A percentile compares a stretch with the other conserved stretches of the same genome.
phyloP scores from a whole-genome alignment of 37 sponge, comb jelly and placozoan genomes.

The Oscarella lobularis region DNA sequence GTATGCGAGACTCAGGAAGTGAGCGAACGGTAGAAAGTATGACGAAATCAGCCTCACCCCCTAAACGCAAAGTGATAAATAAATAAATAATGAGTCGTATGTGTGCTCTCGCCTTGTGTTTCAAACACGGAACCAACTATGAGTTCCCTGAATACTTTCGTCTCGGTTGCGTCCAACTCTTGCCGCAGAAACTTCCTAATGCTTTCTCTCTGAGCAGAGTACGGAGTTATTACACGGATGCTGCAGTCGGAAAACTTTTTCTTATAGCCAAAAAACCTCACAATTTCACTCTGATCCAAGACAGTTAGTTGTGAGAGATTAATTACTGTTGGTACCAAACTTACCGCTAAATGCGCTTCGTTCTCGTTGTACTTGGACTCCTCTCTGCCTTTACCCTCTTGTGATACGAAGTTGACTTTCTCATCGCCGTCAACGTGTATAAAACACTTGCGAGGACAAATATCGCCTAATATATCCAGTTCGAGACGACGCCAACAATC shows the following conservation, averaged over 20 bases:
- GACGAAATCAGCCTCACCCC: background rate
- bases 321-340: no score
- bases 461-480: no score
- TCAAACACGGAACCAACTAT: background rate
- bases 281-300: no score
- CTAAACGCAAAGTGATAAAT: no score
- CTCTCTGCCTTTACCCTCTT: background rate
- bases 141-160: no score
- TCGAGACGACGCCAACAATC: no score
- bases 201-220: background rate
- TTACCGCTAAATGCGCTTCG: background rate
- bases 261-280: no score
- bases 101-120: background rate
- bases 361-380: background rate
- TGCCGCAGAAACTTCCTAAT: background rate
- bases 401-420: background rate
- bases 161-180: no score
- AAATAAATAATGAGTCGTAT: background rate
- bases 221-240: constrained; percentile 1
- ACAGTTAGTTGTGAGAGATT: no score
- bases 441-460: background rate
- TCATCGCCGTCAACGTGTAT: background rate
- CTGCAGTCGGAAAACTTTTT: no score
- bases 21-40: background rate
- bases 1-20: background rate